Evolutionary conservation across 1,140 invertebrate genomes (phyloP), one percentile per base, ranked within the genome.

Genomic region (Andricus grossulariae): DNA sequence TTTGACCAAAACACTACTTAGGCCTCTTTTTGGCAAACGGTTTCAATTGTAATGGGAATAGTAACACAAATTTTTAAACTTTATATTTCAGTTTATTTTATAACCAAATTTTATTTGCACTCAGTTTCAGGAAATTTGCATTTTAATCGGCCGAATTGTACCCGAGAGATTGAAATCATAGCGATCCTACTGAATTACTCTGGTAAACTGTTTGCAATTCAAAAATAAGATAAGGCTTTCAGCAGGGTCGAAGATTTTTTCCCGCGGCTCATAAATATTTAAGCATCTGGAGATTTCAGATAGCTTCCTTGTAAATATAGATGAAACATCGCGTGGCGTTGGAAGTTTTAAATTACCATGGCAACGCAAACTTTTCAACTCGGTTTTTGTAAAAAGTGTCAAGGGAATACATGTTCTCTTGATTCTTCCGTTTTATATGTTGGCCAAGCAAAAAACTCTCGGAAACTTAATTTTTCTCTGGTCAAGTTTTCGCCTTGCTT

Each of bases 401-500:
- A 60, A 57, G 18, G 6, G 55, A 57, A 57, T 13, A 54, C 52
- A 3, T n/a, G 10, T n/a, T 10, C 5, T 57, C 21, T 57, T 25
- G 19, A 57, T 12, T 5, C 12, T 21, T 3, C 1, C 55, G 19
- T 25, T 57, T 57, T 57, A 57, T 57, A 57, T 57, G 18, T 6
- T 3, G 19, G 18, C 10, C 55, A 57, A 57, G 19, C 21, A 57
- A 57, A 57, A 57, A 57, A 57, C 57, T 13, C 11, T 21, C 13
- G 57, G 15, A 13, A 60, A 60, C 57, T 60, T 60, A 60, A 60
- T 60, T 60, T 60, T 60, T 19, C 25, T 39, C 16, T n/a, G 25
- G 57, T 60, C 57, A 60, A 60, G 57, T 60, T 60, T 60, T 15
- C 57, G 16, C 57, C 25, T 60, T 25, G 55, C 32, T 57, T 57